Percentiles rank a stretch among this genome's conserved stretches.
Conservation (phyloP, 1,140 invertebrate genomes). For the Coelopa frigida region DNA sequence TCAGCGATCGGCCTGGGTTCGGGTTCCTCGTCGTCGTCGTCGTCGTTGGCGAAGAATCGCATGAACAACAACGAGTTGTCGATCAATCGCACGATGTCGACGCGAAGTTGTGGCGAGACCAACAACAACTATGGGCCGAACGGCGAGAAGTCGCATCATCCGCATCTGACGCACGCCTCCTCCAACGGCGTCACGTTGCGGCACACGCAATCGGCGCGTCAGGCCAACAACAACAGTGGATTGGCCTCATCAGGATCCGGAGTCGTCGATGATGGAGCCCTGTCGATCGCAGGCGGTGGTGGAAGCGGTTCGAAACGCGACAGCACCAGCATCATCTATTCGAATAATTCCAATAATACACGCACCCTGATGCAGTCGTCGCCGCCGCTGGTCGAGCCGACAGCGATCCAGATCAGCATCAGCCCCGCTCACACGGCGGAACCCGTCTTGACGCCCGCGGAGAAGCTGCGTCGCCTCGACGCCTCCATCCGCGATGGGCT, state of each 20-base stretch:
- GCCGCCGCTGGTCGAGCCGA: slow-evolving; percentile 67
- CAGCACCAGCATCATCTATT: slow-evolving; percentile 43
- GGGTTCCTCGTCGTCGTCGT: background rate
- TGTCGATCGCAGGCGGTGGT: slow-evolving; percentile 22
- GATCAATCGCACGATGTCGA: slow-evolving; percentile 36
- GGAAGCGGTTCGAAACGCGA: slow-evolving; percentile 44
- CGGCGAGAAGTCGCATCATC: too few relatives aligned
- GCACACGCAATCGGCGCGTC: slow-evolving; percentile 36
- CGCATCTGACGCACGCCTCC: slow-evolving; percentile 12
- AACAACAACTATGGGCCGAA: slow-evolving; percentile 22
- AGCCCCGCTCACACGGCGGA: slow-evolving; percentile 67
- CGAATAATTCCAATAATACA: slow-evolving; percentile 48
- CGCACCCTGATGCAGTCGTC: slow-evolving; percentile 45
- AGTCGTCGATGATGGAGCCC: slow-evolving; percentile 12
- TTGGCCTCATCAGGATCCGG: background rate
- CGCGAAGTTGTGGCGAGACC: slow-evolving; percentile 33
- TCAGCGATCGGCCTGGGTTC: slow-evolving; percentile 23
- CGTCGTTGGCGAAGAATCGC: slow-evolving; percentile 10
- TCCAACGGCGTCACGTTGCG: slow-evolving; percentile 24
- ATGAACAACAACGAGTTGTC: slow-evolving; percentile 29
- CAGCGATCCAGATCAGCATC: slow-evolving; percentile 68
- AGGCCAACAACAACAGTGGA: slow-evolving; percentile 16
- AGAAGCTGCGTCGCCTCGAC: slow-evolving; percentile 65
- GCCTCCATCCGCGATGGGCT: slow-evolving; percentile 62
- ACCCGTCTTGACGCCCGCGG: slow-evolving; percentile 65